Base-by-base conservation (phyloP, 2,113 vertebrate species). In the Tragelaphus imberbis region DNA sequence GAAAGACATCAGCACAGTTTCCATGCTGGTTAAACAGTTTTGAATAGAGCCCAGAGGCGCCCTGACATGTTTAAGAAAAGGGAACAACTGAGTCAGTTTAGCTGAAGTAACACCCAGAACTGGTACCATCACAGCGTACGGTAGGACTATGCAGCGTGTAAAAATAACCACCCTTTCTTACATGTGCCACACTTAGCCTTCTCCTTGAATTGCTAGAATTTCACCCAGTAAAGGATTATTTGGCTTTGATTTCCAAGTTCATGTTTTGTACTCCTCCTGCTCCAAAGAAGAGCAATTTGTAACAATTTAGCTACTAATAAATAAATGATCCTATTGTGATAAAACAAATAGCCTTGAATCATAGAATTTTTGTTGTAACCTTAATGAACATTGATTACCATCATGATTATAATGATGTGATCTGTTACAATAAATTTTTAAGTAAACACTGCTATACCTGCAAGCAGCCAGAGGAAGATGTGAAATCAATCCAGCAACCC, bases 311-410 rank as follows among this genome's bases (percentile, higher is more conserved):
- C 9, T 6, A 12, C 61, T 51, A 94, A 91, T 96, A 97, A 95
- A 81, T 95, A 88, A 93, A 84, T 92, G 68, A 68, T 97, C 17
- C 84, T 90, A 91, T 86, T 87, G 47, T 84, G 79, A 91, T 93
- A 80, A 92, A 92, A 97, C 82, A 92, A 98, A 97, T 89, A 86
- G 58, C 40, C 71, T 96, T 84, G 91, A 91, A 98, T 96, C 82
- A 81, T 6, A 21, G 65, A 77, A 75, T 91, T 95, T 97, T 88
- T 93, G 68, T 91, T 96, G 96, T 94, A 27, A 80, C 80, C 94
- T 93, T 96, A 95, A 97, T 97, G 53, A 97, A 90, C 93, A 97
- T 65, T 97, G 58, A 96, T 96, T 33, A 79, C 7, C 90, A 56
- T 95, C 4, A 94, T 97, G 97, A 92, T 91, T 0, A 63, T 97